Conservation (phyloP, 1,140 invertebrate species). For the Drosophila micromelanica region DNA sequence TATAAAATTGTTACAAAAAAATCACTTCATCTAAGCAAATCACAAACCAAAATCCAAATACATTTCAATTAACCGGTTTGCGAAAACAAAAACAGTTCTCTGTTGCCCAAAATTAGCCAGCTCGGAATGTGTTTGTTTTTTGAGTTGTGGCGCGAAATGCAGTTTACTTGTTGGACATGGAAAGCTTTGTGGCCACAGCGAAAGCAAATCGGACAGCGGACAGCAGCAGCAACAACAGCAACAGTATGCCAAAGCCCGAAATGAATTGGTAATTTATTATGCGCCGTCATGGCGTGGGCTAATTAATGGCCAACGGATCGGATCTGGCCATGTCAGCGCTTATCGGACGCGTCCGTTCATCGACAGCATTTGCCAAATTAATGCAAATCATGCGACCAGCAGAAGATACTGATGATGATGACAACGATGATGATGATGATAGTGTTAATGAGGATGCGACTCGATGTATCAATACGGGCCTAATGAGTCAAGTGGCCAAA, state of each 20-base stretch:
- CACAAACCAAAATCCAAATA: slow-evolving; percentile 5
- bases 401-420: slow-evolving; percentile 63
- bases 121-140: background rate
- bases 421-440: slow-evolving; percentile 1
- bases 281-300: slow-evolving; percentile 75
- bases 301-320: slow-evolving; percentile 73
- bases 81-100: slow-evolving; percentile 5
- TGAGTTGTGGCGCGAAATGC: slow-evolving; percentile 24
- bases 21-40: background rate
- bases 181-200: slow-evolving; percentile 26
- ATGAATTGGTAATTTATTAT: slow-evolving; percentile 81
- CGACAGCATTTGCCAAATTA: slow-evolving; percentile 81
- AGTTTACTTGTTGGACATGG: slow-evolving; percentile 51
- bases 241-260: slow-evolving; percentile 61
- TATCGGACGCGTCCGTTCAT: slow-evolving; percentile 72
- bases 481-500: slow-evolving; percentile 81
- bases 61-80: slow-evolving; percentile 15
- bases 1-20: too few species aligned
- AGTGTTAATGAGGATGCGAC: slow-evolving; percentile 13
- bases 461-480: slow-evolving; percentile 65
- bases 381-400: slow-evolving; percentile 76
- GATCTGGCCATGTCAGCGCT: slow-evolving; percentile 76
- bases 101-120: background rate
- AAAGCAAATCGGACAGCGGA: slow-evolving; percentile 32
- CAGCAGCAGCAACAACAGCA: slow-evolving; percentile 23